phyloP scores from a whole-genome alignment of 2,888 invertebrate genomes.

The Hypsopygia costalis region DNA sequence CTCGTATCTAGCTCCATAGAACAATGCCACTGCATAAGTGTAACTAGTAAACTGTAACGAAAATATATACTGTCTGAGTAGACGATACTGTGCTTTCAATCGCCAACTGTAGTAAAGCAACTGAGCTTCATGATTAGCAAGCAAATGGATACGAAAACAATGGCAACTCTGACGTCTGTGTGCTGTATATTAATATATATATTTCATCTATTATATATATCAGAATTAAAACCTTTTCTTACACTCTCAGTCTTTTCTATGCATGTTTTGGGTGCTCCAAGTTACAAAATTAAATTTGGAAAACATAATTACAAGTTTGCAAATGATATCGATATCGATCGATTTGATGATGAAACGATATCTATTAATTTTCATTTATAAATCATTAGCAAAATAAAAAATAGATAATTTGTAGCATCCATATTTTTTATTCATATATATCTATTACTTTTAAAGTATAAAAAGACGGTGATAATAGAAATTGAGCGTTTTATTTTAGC shows the following conservation, averaged over 20 bases:
- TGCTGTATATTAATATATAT: slow-evolving; percentile 56
- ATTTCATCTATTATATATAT: slow-evolving; percentile 19
- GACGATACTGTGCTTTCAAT: too few relatives aligned
- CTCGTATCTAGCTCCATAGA: too few relatives aligned
- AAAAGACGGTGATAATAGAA: slow-evolving; percentile 22
- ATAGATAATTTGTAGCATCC: slow-evolving; percentile 32
- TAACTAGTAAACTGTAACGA: too few relatives aligned
- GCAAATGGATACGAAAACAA: slow-evolving; percentile 50
- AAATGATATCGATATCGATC: too few relatives aligned
- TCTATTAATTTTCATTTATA: too few relatives aligned
- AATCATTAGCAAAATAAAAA: too few relatives aligned
- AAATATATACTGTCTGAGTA: too few relatives aligned
- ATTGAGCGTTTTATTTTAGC: slow-evolving; percentile 63
- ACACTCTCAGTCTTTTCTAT: slow-evolving; percentile 45
- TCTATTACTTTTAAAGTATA: slow-evolving; percentile 3
- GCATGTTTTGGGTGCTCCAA: slow-evolving; percentile 42
- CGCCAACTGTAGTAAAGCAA: too few relatives aligned
- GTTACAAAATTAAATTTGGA: too few relatives aligned
- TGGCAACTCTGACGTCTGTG: slow-evolving; percentile 48
- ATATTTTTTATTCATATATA: slow-evolving; percentile 17
- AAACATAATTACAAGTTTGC: too few relatives aligned
- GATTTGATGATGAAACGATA: too few relatives aligned
- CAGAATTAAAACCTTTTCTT: slow-evolving; percentile 26
- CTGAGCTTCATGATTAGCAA: slow-evolving; percentile 35
- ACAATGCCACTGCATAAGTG: too few relatives aligned